Conservation (phyloP, 2,888 invertebrate species). For the Unio delphinus region DNA sequence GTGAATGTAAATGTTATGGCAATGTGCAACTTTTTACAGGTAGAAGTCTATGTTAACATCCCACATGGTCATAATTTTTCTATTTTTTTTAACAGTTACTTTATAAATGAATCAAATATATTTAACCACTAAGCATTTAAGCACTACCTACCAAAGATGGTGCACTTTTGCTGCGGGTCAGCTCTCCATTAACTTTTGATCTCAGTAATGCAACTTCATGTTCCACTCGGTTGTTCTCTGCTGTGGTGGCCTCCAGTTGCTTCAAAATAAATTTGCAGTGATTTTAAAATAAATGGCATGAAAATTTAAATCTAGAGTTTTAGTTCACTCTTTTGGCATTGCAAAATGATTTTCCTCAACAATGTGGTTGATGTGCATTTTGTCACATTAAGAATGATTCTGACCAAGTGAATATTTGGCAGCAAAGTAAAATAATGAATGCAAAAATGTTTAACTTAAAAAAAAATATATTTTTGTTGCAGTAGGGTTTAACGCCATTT, state of each 20-base stretch:
- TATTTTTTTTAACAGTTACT: background rate
- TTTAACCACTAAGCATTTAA: background rate
- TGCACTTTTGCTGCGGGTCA: constrained; percentile 61
- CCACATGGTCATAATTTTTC: no score
- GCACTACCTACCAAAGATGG: constrained; percentile 57
- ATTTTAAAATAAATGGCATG: no score
- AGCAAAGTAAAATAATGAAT: no score
- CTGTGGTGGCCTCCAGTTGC: constrained; percentile 87
- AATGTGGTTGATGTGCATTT: background rate
- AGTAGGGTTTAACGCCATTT: no score
- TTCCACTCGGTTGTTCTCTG: constrained; percentile 90
- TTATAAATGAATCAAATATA: background rate
- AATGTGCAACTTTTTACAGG: no score
- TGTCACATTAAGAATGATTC: background rate
- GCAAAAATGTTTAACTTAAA: no score
- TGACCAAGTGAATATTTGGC: background rate
- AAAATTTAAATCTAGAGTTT: no score
- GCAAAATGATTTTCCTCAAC: no score
- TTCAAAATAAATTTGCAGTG: constrained; percentile 17
- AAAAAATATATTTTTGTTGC: no score
- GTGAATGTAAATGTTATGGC: no score
- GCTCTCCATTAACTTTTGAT: constrained; percentile 75
- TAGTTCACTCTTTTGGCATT: background rate
- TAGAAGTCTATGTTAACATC: no score
- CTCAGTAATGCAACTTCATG: constrained; percentile 88